phyloP scores from a whole-genome alignment of 2,888 invertebrate genomes.

The Vannuccia rotundouncinata region DNA sequence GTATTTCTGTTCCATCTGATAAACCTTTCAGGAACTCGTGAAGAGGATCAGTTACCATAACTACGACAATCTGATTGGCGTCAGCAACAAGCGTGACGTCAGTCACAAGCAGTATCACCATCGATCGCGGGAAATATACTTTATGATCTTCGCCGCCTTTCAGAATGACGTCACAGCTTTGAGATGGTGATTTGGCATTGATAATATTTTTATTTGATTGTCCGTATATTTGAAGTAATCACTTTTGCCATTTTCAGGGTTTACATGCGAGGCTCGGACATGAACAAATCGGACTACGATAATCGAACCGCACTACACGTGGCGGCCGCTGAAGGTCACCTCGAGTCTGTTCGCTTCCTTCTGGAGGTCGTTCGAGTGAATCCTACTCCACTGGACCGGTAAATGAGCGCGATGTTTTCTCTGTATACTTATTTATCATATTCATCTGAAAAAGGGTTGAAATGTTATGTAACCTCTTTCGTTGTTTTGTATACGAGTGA shows the following conservation, averaged over 20 bases:
- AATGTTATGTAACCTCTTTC: too few relatives aligned
- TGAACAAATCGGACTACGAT: constrained; percentile 86
- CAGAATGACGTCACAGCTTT: neutral
- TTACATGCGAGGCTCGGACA: constrained; percentile 78
- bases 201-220: too few relatives aligned
- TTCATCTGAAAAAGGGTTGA: too few relatives aligned
- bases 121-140: neutral
- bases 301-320: constrained; percentile 88
- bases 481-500: too few relatives aligned
- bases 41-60: neutral
- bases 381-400: constrained; percentile 71
- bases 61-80: neutral
- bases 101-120: neutral
- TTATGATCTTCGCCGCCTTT: neutral
- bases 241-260: too few relatives aligned
- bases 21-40: neutral
- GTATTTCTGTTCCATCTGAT: too few relatives aligned
- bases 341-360: constrained; percentile 79
- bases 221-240: too few relatives aligned
- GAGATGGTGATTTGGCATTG: neutral
- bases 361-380: constrained; percentile 76
- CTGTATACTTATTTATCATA: too few relatives aligned
- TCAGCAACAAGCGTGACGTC: neutral
- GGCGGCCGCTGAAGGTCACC: constrained; percentile 86
- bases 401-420: too few relatives aligned